Evolutionary conservation across 2,888 invertebrate genomes (phyloP).

Genomic region (Drosophila prolongata): DNA sequence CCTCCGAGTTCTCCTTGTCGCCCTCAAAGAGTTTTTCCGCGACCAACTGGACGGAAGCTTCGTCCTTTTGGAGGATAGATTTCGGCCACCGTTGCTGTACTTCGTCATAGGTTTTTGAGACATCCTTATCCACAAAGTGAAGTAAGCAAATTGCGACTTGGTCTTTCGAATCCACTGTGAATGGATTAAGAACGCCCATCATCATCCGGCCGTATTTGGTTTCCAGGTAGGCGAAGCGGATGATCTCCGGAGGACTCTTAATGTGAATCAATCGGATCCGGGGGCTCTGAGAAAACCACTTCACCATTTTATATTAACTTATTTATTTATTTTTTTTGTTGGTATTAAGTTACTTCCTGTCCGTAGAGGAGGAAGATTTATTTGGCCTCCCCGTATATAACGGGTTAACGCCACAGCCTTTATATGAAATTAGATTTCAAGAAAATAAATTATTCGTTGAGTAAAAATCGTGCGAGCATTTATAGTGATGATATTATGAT

Average conservation of each 20-base stretch:
- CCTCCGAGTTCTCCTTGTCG: constrained; percentile 24
- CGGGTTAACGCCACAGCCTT: no score
- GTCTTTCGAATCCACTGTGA: constrained; percentile 4
- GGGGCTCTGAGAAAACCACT: constrained; percentile 51
- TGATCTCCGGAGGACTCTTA: constrained; percentile 22
- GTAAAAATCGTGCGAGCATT: no score
- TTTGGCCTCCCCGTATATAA: no score
- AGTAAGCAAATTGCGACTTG: constrained; percentile 55
- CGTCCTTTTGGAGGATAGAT: constrained; percentile 34
- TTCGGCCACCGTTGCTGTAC: constrained; percentile 55
- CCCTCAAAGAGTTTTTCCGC: constrained; percentile 18
- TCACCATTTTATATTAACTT: no score
- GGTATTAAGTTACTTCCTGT: no score
- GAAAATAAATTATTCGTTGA: no score
- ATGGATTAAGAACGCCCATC: constrained; percentile 43
- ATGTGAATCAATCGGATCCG: constrained; percentile 30
- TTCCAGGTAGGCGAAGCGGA: constrained; percentile 47
- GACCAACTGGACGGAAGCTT: constrained; percentile 3
- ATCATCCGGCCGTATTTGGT: constrained; percentile 61
- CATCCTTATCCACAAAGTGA: constrained; percentile 53
- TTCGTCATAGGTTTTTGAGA: constrained; percentile 32
- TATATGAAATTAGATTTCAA: no score
- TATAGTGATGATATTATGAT: no score
- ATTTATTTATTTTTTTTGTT: no score
- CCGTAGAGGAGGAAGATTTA: no score